Conservation (phyloP, 2,797 vertebrate genomes). For the Mus minutoides region DNA sequence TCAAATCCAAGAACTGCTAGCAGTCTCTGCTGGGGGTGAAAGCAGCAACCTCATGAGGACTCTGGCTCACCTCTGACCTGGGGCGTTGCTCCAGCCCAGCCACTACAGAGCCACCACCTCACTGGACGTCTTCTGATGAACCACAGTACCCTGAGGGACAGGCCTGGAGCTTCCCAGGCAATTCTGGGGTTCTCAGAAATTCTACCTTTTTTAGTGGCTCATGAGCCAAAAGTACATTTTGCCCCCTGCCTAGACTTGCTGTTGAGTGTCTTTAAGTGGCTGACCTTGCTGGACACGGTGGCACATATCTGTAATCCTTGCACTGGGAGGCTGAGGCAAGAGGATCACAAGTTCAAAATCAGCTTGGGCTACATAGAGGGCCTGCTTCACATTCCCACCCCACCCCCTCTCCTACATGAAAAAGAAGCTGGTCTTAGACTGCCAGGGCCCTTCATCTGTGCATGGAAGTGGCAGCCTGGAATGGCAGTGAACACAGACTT, state of each 20-base stretch:
- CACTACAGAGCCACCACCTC: neutral
- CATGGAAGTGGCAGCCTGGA: neutral
- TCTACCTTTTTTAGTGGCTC: neutral
- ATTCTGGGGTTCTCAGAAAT: neutral
- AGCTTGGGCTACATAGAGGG: neutral
- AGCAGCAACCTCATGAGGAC: neutral
- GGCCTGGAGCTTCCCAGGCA: neutral
- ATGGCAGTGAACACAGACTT: neutral
- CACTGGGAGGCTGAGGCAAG: neutral
- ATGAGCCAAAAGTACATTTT: neutral
- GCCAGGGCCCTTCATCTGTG: neutral
- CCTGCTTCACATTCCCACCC: neutral
- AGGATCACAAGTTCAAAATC: neutral
- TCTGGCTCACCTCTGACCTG: neutral
- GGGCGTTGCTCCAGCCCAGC: neutral
- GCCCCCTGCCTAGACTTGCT: neutral
- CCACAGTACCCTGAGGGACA: neutral
- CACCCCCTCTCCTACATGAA: neutral
- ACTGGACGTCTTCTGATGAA: neutral
- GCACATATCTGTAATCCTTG: neutral
- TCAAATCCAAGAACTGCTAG: constrained; percentile 4
- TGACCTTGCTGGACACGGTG: neutral
- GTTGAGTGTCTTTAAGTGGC: neutral
- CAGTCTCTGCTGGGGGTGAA: neutral
- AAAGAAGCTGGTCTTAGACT: neutral